phyloP scores from a whole-genome alignment of 2,888 invertebrate species.

The Nemotelus pantherinus region DNA sequence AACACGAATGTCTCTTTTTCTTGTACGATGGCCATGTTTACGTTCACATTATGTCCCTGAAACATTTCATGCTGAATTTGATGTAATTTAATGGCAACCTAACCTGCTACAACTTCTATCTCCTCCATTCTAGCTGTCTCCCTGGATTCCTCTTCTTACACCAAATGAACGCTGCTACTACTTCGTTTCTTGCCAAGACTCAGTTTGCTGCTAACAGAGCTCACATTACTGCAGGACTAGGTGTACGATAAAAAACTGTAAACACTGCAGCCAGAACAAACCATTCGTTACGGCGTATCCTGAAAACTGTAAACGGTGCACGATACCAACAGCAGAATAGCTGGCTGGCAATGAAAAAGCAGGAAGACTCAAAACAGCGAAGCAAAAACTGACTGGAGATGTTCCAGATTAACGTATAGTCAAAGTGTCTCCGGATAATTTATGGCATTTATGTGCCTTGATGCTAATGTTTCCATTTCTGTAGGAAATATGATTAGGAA shows the following conservation, averaged over 20 bases:
- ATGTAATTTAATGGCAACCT: conserved; percentile 40
- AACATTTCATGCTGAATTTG: conserved; percentile 44
- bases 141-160: conserved; percentile 17
- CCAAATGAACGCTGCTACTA: conserved; percentile 10
- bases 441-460: conserved; percentile 37
- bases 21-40: conserved; percentile 42
- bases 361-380: neutral
- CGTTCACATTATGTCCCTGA: conserved; percentile 39
- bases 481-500: neutral
- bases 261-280: conserved; percentile 27
- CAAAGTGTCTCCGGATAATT: conserved; percentile 28
- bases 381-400: neutral
- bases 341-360: neutral
- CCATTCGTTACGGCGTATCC: neutral
- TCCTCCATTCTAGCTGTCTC: neutral
- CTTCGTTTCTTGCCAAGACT: conserved; percentile 3
- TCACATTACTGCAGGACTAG: neutral
- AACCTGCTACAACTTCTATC: conserved; percentile 23
- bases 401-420: neutral
- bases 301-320: conserved; percentile 6
- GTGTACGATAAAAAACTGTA: conserved; percentile 19
- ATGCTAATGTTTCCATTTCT: conserved; percentile 1
- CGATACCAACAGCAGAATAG: conserved; percentile 1
- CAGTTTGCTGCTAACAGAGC: conserved; percentile 15
- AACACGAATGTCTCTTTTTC: conserved; percentile 28